Evolutionary conservation across 2,888 invertebrate genomes (phyloP).

Genomic region (Brenthis ino): DNA sequence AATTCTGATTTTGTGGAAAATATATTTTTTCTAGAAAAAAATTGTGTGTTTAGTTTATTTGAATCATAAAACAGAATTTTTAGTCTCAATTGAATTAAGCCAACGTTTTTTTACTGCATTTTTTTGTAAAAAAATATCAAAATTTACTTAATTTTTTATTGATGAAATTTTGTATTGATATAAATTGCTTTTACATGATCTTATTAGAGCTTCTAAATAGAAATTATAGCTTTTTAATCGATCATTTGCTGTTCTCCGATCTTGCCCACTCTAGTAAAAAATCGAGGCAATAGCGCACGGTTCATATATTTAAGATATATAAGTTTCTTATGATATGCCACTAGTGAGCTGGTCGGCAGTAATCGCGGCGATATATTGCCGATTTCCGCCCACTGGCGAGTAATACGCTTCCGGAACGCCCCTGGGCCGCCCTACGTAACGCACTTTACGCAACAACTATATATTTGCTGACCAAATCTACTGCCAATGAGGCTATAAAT

Average conservation of each 20-base stretch:
- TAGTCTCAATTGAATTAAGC: no score
- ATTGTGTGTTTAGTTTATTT: neutral
- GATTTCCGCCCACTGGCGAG: conserved; percentile 77
- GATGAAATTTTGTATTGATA: no score
- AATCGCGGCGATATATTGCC: conserved; percentile 70
- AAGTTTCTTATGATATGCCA: conserved; percentile 53
- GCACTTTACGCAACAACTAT: conserved; percentile 33
- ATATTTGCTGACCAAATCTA: conserved; percentile 32
- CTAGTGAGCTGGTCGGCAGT: conserved; percentile 53
- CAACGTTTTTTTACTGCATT: no score
- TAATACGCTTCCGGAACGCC: conserved; percentile 78
- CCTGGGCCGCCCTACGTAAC: conserved; percentile 51
- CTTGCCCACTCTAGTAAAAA: neutral
- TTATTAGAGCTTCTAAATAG: no score
- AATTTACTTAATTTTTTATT: no score
- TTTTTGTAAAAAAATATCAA: no score
- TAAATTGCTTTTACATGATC: no score
- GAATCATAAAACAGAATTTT: no score
- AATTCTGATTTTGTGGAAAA: neutral
- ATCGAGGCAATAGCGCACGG: neutral
- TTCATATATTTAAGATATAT: conserved; percentile 36
- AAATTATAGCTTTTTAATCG: no score
- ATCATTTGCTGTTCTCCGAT: no score
- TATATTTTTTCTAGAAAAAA: neutral
- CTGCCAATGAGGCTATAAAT: conserved; percentile 20